Evolutionary conservation across 2,113 vertebrate genomes (phyloP).

Genomic region (Leucosticte australis): DNA sequence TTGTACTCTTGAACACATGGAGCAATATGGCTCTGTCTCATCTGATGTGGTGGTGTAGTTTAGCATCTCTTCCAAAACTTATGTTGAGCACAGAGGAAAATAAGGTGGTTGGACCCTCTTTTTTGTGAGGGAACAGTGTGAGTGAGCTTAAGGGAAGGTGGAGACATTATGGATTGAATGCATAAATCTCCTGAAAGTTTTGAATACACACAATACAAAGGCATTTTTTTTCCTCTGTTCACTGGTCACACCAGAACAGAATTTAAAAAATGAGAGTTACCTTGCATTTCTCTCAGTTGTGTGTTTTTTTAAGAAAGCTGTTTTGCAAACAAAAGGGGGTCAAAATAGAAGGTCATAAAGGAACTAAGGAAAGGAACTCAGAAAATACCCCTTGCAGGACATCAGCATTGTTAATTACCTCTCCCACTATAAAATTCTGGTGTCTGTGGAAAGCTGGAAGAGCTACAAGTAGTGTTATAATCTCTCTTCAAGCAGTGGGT

Average conservation of each 20-base stretch:
- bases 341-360: neutral
- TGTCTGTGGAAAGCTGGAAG: slow-evolving; percentile 34
- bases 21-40: neutral
- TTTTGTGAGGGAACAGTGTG: neutral
- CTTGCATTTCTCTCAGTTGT: neutral
- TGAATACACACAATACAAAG: neutral
- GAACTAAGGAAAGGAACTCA: neutral
- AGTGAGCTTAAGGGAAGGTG: neutral
- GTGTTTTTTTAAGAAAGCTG: neutral
- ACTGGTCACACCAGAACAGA: neutral
- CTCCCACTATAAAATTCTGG: neutral
- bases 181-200: neutral
- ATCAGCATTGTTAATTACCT: neutral
- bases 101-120: neutral
- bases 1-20: neutral
- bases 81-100: neutral
- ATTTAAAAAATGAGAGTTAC: neutral
- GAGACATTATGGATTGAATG: neutral
- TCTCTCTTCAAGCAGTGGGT: slow-evolving; percentile 35
- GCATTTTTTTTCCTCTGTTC: neutral
- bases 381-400: neutral
- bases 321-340: neutral
- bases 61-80: neutral
- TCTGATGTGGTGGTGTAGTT: neutral
- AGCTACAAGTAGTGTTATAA: slow-evolving; percentile 34